phyloP scores from a whole-genome alignment of 2,113 vertebrate species.

The Cynocephalus volans region DNA sequence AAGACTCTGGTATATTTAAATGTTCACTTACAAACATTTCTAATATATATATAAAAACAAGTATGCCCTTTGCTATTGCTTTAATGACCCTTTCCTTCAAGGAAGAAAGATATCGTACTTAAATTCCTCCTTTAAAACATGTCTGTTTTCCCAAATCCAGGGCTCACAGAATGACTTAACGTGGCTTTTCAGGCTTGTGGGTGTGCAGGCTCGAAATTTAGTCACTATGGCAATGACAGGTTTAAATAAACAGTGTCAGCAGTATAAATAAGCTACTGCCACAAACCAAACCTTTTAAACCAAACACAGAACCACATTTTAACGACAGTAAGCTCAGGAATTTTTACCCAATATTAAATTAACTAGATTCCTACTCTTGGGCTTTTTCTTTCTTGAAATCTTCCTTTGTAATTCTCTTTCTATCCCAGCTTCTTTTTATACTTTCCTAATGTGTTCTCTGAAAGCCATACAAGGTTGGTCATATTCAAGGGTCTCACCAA shows the following conservation, averaged over 20 bases:
- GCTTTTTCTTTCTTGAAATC: conserved; percentile 28
- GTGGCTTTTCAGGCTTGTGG: not conserved
- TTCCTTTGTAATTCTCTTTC: not conserved
- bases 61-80: not conserved
- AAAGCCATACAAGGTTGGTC: not conserved
- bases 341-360: conserved; percentile 33
- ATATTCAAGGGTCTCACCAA: not conserved
- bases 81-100: conserved; percentile 11
- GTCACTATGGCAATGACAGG: conserved; percentile 21
- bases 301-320: not conserved
- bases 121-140: not conserved
- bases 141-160: not conserved
- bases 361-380: not conserved
- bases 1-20: not conserved
- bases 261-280: not conserved
- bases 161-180: not conserved
- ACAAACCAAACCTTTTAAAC: conserved; percentile 5
- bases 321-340: not conserved
- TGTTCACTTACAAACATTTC: not conserved
- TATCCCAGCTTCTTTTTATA: not conserved
- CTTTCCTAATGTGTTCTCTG: not conserved
- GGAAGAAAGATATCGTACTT: conserved; percentile 26
- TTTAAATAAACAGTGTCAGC: conserved; percentile 56
- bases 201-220: not conserved
- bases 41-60: not conserved